Evolutionary conservation across 2,113 vertebrate genomes (phyloP).

Genomic region (Poeciliopsis turrubarensis): DNA sequence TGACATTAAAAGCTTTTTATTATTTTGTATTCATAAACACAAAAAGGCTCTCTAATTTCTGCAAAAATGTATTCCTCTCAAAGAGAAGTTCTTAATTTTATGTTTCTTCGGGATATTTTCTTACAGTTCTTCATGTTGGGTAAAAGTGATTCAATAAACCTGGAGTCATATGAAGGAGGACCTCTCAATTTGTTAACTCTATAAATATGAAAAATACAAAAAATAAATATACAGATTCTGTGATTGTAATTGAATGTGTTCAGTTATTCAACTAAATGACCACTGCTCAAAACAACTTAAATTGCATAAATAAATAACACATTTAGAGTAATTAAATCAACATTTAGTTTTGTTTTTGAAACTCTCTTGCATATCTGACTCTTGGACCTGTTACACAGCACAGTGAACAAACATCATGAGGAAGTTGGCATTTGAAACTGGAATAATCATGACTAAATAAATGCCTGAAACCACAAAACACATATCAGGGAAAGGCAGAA

Average conservation of each 20-base stretch:
- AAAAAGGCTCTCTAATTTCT: neutral
- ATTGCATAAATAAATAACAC: neutral
- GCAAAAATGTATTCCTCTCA: neutral
- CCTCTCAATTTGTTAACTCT: neutral
- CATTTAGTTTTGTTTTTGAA: slow-evolving; percentile 46
- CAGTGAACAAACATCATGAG: slow-evolving; percentile 67
- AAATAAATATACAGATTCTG: too few species aligned
- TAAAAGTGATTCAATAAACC: neutral
- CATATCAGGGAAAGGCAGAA: slow-evolving; percentile 66
- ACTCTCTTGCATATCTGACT: slow-evolving; percentile 41
- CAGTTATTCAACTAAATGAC: neutral
- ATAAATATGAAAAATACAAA: too few species aligned
- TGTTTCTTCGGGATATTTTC: neutral
- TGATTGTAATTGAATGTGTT: too few species aligned
- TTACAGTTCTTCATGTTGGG: neutral
- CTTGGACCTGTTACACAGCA: slow-evolving; percentile 47
- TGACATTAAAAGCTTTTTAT: too few species aligned
- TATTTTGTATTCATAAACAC: neutral
- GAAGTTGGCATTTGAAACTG: slow-evolving; percentile 60
- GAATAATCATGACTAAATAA: slow-evolving; percentile 63
- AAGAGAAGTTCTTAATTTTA: too few species aligned
- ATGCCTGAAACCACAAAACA: slow-evolving; percentile 78
- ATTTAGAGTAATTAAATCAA: neutral
- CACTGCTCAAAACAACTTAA: neutral
- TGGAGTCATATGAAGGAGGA: neutral